Percentiles rank a stretch among this genome's conserved stretches.
Conservation (phyloP, 2,888 invertebrate species). For the Synergus japonicus region DNA sequence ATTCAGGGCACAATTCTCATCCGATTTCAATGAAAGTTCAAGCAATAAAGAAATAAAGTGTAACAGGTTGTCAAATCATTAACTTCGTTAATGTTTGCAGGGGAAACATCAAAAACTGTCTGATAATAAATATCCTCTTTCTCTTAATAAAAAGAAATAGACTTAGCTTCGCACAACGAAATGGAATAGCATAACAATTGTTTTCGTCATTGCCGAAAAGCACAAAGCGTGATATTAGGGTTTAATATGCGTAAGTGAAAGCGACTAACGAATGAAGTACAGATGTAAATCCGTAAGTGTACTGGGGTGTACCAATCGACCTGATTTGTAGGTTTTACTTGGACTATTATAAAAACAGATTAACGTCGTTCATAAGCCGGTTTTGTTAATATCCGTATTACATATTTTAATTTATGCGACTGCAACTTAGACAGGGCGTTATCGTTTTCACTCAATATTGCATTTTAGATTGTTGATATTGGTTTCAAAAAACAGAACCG, state of each 20-base stretch:
- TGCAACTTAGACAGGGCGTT: neutral
- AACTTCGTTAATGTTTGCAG: too few relatives aligned
- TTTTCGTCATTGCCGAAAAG: neutral
- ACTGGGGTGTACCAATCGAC: neutral
- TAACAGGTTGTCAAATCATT: too few relatives aligned
- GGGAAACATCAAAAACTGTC: too few relatives aligned
- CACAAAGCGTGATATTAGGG: neutral
- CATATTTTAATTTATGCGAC: neutral
- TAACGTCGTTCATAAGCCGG: neutral
- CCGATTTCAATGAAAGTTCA: neutral
- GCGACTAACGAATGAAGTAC: neutral
- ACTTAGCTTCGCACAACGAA: neutral
- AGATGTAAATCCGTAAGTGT: neutral
- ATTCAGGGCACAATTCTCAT: neutral
- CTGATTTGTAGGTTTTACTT: neutral
- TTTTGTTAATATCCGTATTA: neutral
- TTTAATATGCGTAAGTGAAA: conserved; percentile 4
- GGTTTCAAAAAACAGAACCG: neutral
- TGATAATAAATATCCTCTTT: too few relatives aligned
- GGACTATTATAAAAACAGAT: neutral
- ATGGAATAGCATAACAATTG: neutral
- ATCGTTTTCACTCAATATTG: neutral
- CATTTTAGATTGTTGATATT: neutral
- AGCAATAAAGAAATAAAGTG: too few relatives aligned
- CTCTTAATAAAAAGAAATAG: too few relatives aligned